Percentiles rank a stretch among this genome's conserved stretches.
Conservation (phyloP, 1,140 invertebrate species). For the Drosophila oshimai region DNA sequence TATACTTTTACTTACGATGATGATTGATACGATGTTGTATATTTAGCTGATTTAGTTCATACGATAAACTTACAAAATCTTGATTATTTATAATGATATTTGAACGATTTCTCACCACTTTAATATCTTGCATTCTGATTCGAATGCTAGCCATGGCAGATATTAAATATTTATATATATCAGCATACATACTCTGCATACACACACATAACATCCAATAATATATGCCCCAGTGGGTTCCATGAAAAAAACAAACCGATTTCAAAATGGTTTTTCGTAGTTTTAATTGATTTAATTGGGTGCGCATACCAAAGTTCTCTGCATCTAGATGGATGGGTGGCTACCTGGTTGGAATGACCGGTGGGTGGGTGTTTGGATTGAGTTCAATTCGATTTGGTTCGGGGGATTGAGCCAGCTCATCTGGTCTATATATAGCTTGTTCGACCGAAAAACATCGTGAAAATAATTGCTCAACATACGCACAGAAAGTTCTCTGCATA, state of each 20-base stretch:
- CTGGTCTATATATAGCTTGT: constrained; percentile 59
- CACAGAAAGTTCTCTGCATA: constrained; percentile 23
- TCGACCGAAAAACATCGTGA: constrained; percentile 59
- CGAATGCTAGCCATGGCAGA: constrained; percentile 22
- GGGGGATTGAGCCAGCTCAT: constrained; percentile 55
- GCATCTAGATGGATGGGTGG: constrained; percentile 9
- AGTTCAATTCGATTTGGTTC: constrained; percentile 3
- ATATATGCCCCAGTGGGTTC: constrained; percentile 78
- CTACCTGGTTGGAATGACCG: constrained; percentile 11
- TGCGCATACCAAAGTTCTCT: constrained; percentile 39
- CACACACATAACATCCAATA: constrained; percentile 68
- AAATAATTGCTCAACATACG: constrained; percentile 73
- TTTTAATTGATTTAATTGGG: constrained; percentile 63
- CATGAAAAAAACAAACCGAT: constrained; percentile 67
- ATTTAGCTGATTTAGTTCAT: constrained; percentile 74
- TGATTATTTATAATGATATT: constrained; percentile 55
- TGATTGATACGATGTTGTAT: constrained; percentile 60
- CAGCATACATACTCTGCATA: constrained; percentile 22
- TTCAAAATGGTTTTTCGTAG: constrained; percentile 31
- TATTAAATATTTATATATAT: constrained; percentile 21
- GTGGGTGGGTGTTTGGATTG: constrained; percentile 29
- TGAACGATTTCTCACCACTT: constrained; percentile 22
- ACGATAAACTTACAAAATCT: constrained; percentile 65
- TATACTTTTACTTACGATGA: constrained; percentile 31
- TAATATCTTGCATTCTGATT: constrained; percentile 47